Conservation (phyloP, 1,140 invertebrate species). For the Ericerus pela region DNA sequence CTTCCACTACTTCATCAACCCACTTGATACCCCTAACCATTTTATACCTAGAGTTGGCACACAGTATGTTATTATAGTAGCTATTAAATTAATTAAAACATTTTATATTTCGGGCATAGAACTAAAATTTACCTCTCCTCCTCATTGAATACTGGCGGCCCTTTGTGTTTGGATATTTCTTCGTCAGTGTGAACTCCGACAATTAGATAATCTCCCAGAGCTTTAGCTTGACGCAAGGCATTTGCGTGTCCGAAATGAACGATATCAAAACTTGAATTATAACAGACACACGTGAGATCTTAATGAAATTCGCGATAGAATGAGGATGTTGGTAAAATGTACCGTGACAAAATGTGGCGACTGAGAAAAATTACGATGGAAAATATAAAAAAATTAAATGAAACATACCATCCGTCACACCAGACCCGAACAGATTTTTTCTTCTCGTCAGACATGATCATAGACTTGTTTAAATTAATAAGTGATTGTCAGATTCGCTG, state of each 20-base stretch:
- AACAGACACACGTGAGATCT: slow-evolving; percentile 14
- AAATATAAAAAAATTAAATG: slow-evolving; percentile 16
- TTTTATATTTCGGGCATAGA: neutral
- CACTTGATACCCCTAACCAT: slow-evolving; percentile 99
- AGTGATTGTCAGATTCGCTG: no score
- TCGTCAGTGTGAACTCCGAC: slow-evolving; percentile 98
- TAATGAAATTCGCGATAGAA: no score
- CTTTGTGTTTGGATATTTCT: slow-evolving; percentile 95
- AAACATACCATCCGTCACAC: slow-evolving; percentile 83
- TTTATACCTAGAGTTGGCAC: slow-evolving; percentile 84
- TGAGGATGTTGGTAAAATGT: no score
- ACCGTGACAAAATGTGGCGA: no score
- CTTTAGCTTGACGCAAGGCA: slow-evolving; percentile 88
- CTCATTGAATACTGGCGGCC: slow-evolving; percentile 94
- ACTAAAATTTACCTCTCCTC: slow-evolving; percentile 55
- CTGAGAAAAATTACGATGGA: neutral
- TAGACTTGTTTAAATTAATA: no score
- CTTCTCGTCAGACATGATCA: slow-evolving; percentile 26
- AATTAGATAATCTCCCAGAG: slow-evolving; percentile 86
- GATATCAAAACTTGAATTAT: slow-evolving; percentile 73
- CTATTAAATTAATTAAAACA: no score
- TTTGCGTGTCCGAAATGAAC: slow-evolving; percentile 98
- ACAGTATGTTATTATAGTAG: no score
- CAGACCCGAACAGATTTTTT: slow-evolving; percentile 64
- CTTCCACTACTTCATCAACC: slow-evolving; percentile 98